A percentile compares a stretch with the other conserved stretches of the same genome.
phyloP scores from a whole-genome alignment of 2,797 vertebrate species.

The Sebastiscus tertius region DNA sequence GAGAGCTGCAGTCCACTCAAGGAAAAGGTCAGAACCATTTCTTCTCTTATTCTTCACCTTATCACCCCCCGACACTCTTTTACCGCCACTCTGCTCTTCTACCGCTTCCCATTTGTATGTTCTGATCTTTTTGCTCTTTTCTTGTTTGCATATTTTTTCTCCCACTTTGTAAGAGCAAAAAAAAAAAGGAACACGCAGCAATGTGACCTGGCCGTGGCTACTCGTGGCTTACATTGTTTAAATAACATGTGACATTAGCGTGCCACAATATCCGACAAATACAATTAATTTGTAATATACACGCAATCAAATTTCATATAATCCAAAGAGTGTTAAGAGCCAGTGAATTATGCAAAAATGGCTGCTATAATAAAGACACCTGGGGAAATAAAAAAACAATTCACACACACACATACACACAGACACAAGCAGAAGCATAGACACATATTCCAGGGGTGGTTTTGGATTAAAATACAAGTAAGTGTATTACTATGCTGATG shows the following conservation, averaged over 20 bases:
- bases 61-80: background rate
- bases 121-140: background rate
- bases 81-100: background rate
- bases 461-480: slow-evolving; percentile 18
- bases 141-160: background rate
- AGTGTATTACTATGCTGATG: slow-evolving; percentile 34
- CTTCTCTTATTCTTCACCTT: slow-evolving; percentile 45
- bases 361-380: slow-evolving; percentile 12
- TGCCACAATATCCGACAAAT: background rate
- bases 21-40: slow-evolving; percentile 76
- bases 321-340: slow-evolving; percentile 1
- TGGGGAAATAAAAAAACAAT: background rate
- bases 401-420: background rate
- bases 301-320: background rate
- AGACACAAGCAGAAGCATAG: background rate
- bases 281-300: background rate
- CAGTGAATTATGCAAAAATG: slow-evolving; percentile 8
- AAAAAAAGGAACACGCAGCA: background rate
- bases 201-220: background rate
- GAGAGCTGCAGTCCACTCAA: slow-evolving; percentile 70
- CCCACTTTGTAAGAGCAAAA: background rate
- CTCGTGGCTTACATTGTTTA: background rate
- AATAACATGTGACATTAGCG: background rate
- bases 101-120: background rate
- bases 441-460: background rate